Percentiles rank a stretch among this genome's conserved stretches.
Conservation (phyloP, 2,797 vertebrate genomes). For the Cossypha dichroa region DNA sequence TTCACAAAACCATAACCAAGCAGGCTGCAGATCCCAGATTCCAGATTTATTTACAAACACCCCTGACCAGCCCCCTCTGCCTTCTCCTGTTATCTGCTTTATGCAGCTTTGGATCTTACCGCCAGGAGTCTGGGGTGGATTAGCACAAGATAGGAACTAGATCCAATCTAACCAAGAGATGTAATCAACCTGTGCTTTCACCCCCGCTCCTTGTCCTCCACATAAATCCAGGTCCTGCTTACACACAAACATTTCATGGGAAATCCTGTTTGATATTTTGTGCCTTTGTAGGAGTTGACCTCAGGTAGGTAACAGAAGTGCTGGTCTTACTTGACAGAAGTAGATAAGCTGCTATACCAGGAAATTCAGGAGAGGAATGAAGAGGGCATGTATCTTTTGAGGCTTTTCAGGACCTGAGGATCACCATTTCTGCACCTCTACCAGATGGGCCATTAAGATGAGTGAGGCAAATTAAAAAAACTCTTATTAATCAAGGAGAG, state of each 20-base stretch:
- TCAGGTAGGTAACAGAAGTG: background rate
- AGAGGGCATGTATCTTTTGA: fast-evolving
- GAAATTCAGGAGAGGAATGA: background rate
- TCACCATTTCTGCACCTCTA: background rate
- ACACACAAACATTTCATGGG: background rate
- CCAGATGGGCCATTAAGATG: background rate
- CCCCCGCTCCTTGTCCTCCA: fast-evolving
- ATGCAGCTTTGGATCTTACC: constrained; percentile 32
- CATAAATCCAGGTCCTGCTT: background rate
- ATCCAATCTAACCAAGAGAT: background rate
- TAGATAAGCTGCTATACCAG: background rate
- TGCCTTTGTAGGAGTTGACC: background rate
- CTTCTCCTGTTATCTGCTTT: constrained; percentile 36
- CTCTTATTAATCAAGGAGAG: background rate
- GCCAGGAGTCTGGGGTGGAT: constrained; percentile 41
- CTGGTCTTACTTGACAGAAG: background rate
- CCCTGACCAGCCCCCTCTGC: constrained; percentile 10
- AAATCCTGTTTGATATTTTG: background rate
- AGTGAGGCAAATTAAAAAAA: background rate
- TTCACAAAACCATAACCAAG: constrained; percentile 50
- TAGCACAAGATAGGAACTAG: constrained; percentile 39
- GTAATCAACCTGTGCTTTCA: background rate
- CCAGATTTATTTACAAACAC: constrained; percentile 65
- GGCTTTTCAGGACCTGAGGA: background rate
- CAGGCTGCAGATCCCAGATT: constrained; percentile 42